A percentile compares a stretch with the other conserved stretches of the same genome.
These are phyloP conservation scores for Cuniculus paca DNA, from an alignment of 2,797 vertebrate genomes.

Conservation along the genomic window DNA sequence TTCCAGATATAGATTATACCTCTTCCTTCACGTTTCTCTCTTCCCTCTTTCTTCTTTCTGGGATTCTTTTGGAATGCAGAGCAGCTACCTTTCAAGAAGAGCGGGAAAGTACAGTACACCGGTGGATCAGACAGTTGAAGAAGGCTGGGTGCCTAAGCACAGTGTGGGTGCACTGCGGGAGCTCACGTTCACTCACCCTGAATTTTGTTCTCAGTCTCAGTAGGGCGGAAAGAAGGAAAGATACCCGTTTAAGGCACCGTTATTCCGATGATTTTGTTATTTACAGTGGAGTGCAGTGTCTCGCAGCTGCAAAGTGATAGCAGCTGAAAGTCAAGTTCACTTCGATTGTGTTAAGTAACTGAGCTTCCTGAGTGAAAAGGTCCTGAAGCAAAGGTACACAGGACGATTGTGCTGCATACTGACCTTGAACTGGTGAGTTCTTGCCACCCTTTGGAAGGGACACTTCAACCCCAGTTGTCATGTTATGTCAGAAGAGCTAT, in stretches of 20 bases:
- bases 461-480: neutral
- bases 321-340: neutral
- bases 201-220: neutral
- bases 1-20: neutral
- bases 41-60: neutral
- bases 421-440: neutral
- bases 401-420: neutral
- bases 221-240: neutral
- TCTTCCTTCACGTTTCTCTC: neutral
- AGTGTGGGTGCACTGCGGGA: neutral
- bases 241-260: neutral
- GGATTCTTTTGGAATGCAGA: neutral
- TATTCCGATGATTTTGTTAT: neutral
- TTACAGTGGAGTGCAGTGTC: neutral
- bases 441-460: neutral
- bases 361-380: neutral
- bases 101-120: too few species aligned
- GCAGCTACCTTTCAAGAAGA: neutral
- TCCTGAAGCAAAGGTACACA: neutral
- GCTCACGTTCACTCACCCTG: neutral
- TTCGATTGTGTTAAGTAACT: neutral
- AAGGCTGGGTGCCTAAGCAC: neutral
- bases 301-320: neutral
- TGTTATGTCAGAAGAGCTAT: neutral
- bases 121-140: neutral